Evolutionary conservation across 2,113 vertebrate genomes (phyloP), one percentile per base, ranked within the genome.

Genomic region (Symphodus melops): DNA sequence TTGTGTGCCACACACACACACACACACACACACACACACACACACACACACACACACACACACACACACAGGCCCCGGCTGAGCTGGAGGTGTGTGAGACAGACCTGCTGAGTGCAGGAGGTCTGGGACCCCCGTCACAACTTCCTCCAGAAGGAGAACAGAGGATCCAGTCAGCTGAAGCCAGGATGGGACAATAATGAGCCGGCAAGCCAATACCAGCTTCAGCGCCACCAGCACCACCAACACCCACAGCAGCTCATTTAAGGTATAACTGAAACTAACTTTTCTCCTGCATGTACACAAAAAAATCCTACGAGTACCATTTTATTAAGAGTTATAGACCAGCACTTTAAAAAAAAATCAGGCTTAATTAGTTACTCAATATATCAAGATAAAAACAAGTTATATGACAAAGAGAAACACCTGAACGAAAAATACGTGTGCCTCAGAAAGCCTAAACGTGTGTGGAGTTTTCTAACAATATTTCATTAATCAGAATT

Each of bases 61-160:
- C 74, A 63, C 77, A 85, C 77, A 84, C 76, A 75, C 82, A 62
- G 20, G 10, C 65, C 83, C 66, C 61, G 79, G 84, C 60, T 66
- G 14, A 65, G 73, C 75, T 87, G 83, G 70, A 93, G 91, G 92
- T 93, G 92, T 93, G 82, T 85, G 91, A 86, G 92, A 93, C 91
- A 86, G 82, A 86, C 82, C 84, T 85, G 91, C 83, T 91, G 92
- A 93, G 91, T 93, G 89, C 85, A 92, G 87, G 89, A 90, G 92
- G 90, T 92, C 92, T 90, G 90, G 89, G 90, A 93, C 88, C 87
- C 48, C 88, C 90, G 85, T 92, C 89, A 89, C 85, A 86, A 92
- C 92, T 91, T 93, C 92, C 92, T 91, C 78, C 87, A 91, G 83
- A 90, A 88, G 57, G 84, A 91, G 89, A 89, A 92, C 91, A 92